Base-by-base conservation (phyloP, 53 echinoderm and acorn worm genomes). In the Echinometra lucunter region DNA sequence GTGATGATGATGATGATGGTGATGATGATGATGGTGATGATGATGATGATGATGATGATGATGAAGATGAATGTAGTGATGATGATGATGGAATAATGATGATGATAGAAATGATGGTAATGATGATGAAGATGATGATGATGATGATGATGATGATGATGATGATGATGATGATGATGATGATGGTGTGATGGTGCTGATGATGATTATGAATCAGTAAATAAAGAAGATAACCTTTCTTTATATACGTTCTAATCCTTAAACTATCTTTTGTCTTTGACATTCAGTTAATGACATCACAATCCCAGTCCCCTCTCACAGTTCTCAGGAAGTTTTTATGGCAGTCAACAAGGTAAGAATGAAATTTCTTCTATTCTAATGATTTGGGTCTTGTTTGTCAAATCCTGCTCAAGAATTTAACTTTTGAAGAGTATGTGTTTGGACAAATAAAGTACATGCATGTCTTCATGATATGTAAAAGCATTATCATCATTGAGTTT, bases 281-380 rank as follows among this genome's bases (percentile, higher is more conserved):
- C 78, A 40, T 78, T 21, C 93, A 93, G 93, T 81, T 93, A 93
- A 92, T 92, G 92, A 72, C 92, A 49, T 92, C 92, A 16, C 92
- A 92, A 56, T 92, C 92, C 13, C 92, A 92, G 70, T n/a, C 70
- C 12, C n/a, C 53, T 92, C n/a, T 72, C 92, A 44, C 92, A 92
- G 35, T 80, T 93, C 93, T 93, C 93, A 81, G 93, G 80, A 93
- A 93, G 93, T 93, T 78, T 93, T 38, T 93, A 93, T 81, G 93
- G 93, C 21, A 45, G 82, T 57, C 93, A 75, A 37, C 93, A 93
- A 93, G 93, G 93, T 93, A 93, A 81, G 93, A 34, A 58, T 0
- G 45, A 83, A 44, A 23, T 83, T n/a, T 72, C 9, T 13, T 21
- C 19, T 6, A 63, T 25, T 63, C 1, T 69, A 30, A 69, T 69